phyloP scores from a whole-genome alignment of 2,888 invertebrate genomes.

The Isoperla grammatica region DNA sequence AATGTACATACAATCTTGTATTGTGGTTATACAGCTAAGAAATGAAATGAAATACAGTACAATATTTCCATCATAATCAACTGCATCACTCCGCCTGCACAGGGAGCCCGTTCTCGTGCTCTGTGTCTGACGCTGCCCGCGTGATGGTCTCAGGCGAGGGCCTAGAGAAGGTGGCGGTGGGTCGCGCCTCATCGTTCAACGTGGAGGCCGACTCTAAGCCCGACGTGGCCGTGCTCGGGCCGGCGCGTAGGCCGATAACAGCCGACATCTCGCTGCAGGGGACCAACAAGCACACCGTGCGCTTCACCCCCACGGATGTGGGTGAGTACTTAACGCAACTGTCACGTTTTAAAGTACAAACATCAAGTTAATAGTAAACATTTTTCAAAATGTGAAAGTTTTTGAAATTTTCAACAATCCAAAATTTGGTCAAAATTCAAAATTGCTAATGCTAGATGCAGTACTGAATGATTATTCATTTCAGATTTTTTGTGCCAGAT shows the following conservation, averaged over 20 bases:
- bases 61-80: too few species aligned
- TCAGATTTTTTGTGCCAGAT: too few species aligned
- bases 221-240: slow-evolving; percentile 72
- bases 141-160: slow-evolving; percentile 75
- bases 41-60: too few species aligned
- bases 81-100: slow-evolving; percentile 30
- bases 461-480: too few species aligned
- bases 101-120: slow-evolving; percentile 79
- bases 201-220: slow-evolving; percentile 79
- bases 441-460: too few species aligned
- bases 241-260: slow-evolving; percentile 64
- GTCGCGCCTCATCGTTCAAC: slow-evolving; percentile 74
- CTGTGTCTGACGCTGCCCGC: slow-evolving; percentile 74
- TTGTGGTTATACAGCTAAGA: too few species aligned
- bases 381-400: too few species aligned
- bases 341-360: neutral
- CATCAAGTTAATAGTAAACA: too few species aligned
- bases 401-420: too few species aligned
- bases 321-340: slow-evolving; percentile 56
- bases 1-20: too few species aligned
- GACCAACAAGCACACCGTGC: slow-evolving; percentile 39
- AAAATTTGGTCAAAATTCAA: too few species aligned
- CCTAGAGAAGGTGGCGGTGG: slow-evolving; percentile 77
- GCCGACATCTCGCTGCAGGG: slow-evolving; percentile 47
- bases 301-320: slow-evolving; percentile 81